Evolutionary conservation across 2,113 vertebrate genomes (phyloP).

Genomic region (Thamnophis sirtalis): DNA sequence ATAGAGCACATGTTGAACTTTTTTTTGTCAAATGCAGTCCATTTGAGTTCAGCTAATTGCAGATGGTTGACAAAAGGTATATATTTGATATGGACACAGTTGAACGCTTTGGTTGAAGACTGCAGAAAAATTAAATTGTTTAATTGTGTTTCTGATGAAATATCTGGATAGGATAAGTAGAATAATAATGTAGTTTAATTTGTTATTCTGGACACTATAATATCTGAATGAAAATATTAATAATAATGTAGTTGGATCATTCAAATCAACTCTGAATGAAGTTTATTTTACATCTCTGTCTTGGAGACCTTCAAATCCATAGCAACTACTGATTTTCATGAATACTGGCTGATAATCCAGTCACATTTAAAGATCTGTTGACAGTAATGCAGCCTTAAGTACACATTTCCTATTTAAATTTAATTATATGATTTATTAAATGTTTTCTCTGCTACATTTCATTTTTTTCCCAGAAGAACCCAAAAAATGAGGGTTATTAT

Average conservation of each 20-base stretch:
- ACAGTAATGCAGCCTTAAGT: background rate
- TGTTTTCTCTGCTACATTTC: background rate
- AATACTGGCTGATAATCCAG: background rate
- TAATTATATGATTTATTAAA: background rate
- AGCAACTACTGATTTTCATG: background rate
- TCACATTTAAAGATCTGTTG: background rate
- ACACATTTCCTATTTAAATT: background rate
- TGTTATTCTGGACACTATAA: conserved; percentile 35
- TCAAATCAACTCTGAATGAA: background rate
- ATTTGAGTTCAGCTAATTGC: conserved; percentile 58
- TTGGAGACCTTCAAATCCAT: background rate
- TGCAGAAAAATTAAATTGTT: background rate
- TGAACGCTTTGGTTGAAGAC: conserved; percentile 2
- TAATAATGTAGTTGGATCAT: background rate
- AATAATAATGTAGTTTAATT: conserved; percentile 39
- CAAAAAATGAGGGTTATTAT: background rate
- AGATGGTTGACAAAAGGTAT: conserved; percentile 29
- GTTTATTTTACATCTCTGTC: background rate
- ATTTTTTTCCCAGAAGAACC: background rate
- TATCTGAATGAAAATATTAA: background rate
- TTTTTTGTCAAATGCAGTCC: conserved; percentile 55
- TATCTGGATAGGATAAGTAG: conserved; percentile 17
- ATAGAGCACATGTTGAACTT: conserved; percentile 52
- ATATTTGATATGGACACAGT: background rate
- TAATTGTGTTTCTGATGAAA: conserved; percentile 7